A percentile compares a stretch with the other conserved stretches of the same genome.
Conservation (phyloP, 2,888 invertebrate genomes). For the Harpalus rufipes region DNA sequence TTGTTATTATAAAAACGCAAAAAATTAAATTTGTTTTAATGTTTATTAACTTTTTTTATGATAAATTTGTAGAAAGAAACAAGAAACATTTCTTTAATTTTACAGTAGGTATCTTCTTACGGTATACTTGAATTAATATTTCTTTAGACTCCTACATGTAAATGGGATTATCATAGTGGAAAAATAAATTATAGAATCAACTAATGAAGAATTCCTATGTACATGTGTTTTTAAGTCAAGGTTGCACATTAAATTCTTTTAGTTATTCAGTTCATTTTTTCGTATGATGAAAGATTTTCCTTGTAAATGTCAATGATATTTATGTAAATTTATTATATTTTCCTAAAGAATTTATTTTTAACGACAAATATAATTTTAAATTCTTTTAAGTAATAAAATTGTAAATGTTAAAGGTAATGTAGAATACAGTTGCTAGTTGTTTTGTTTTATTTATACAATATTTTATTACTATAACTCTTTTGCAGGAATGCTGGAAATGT, state of each 20-base stretch:
- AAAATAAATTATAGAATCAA: slow-evolving; percentile 4
- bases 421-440: background rate
- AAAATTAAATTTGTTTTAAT: too few relatives aligned
- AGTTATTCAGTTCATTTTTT: slow-evolving; percentile 57
- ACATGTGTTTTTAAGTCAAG: slow-evolving; percentile 48
- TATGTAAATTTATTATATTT: slow-evolving; percentile 37
- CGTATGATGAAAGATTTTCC: slow-evolving; percentile 15
- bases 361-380: slow-evolving; percentile 14
- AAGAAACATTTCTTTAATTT: background rate
- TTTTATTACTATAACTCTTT: background rate
- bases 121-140: background rate
- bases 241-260: slow-evolving; percentile 40
- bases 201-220: background rate
- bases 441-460: background rate
- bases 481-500: background rate
- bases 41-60: too few relatives aligned
- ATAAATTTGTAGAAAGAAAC: slow-evolving; percentile 33
- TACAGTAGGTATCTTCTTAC: background rate
- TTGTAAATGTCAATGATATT: slow-evolving; percentile 56
- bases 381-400: background rate
- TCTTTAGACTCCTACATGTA: background rate
- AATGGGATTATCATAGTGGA: background rate
- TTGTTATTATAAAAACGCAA: too few relatives aligned
- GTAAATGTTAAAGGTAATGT: background rate
- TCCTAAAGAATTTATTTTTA: slow-evolving; percentile 11